These are phyloP conservation scores for Protobothrops mucrosquamatus DNA, from an alignment of 2,113 vertebrate genomes.

Conservation along the genomic window DNA sequence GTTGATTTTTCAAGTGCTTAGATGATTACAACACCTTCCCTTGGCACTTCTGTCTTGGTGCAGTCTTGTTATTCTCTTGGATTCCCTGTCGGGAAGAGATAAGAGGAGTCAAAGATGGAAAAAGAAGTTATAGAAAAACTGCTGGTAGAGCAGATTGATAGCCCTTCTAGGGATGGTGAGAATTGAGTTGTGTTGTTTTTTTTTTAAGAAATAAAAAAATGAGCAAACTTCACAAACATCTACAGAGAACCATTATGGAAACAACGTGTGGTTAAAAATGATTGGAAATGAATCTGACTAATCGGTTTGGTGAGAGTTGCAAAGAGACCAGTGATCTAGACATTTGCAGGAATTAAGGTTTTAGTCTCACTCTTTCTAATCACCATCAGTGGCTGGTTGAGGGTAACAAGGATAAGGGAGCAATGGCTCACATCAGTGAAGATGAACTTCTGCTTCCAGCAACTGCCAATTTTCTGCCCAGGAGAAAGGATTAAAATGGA, in stretches of 20 bases:
- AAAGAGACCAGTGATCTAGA: background rate
- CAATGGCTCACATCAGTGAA: background rate
- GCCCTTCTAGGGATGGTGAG: background rate
- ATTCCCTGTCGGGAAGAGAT: background rate
- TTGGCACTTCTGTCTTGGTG: background rate
- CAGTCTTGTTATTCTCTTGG: background rate
- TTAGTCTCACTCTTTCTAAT: background rate
- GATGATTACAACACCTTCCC: conserved; percentile 36
- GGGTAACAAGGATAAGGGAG: background rate
- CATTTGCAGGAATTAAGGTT: background rate
- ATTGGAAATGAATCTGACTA: background rate
- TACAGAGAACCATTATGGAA: background rate
- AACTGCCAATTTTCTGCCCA: background rate
- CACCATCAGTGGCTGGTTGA: background rate
- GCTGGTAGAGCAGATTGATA: background rate
- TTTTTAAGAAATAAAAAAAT: background rate
- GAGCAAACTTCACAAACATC: background rate
- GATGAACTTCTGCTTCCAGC: background rate
- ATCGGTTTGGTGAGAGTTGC: background rate
- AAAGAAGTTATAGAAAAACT: conserved; percentile 8
- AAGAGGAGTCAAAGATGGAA: conserved; percentile 1
- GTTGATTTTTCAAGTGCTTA: conserved; percentile 53
- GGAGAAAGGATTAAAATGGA: background rate
- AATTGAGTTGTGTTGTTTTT: background rate
- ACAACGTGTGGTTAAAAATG: background rate